phyloP scores from a whole-genome alignment of 2,888 invertebrate genomes.

The Timandra comae region DNA sequence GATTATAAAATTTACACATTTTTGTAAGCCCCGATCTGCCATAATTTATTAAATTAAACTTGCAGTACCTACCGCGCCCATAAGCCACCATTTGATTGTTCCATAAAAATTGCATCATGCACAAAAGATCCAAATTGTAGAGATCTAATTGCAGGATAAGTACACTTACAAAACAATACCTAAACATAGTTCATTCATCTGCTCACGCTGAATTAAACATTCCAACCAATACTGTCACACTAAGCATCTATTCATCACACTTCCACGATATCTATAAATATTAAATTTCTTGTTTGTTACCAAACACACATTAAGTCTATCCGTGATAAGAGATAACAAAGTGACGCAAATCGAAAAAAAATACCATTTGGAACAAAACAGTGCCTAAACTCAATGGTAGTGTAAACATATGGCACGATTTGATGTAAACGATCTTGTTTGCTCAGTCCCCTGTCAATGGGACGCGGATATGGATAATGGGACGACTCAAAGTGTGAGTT shows the following conservation, averaged over 20 bases:
- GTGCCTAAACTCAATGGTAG: conserved; percentile 16
- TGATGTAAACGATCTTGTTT: conserved; percentile 21
- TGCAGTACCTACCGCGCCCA: too few species aligned
- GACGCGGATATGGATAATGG: conserved; percentile 13
- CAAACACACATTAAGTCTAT: not conserved
- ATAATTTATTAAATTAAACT: too few species aligned
- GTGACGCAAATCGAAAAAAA: conserved; percentile 16
- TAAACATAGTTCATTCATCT: not conserved
- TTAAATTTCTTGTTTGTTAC: conserved; percentile 1
- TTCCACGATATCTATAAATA: not conserved
- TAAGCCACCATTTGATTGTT: not conserved
- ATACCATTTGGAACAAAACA: conserved; percentile 14
- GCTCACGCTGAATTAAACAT: not conserved
- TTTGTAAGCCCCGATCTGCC: too few species aligned
- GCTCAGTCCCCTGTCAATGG: conserved; percentile 13
- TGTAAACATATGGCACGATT: conserved; percentile 19
- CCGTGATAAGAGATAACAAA: conserved; percentile 9
- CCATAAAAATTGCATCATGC: too few species aligned
- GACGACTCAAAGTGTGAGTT: not conserved
- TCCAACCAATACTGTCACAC: conserved; percentile 1
- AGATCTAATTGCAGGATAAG: too few species aligned
- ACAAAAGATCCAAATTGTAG: too few species aligned
- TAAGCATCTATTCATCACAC: conserved; percentile 2
- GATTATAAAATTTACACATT: too few species aligned
- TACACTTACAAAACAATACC: too few species aligned